A percentile compares a stretch with the other conserved stretches of the same genome.
phyloP scores from a whole-genome alignment of 2,113 vertebrate genomes.

The Odobenus rosmarus region DNA sequence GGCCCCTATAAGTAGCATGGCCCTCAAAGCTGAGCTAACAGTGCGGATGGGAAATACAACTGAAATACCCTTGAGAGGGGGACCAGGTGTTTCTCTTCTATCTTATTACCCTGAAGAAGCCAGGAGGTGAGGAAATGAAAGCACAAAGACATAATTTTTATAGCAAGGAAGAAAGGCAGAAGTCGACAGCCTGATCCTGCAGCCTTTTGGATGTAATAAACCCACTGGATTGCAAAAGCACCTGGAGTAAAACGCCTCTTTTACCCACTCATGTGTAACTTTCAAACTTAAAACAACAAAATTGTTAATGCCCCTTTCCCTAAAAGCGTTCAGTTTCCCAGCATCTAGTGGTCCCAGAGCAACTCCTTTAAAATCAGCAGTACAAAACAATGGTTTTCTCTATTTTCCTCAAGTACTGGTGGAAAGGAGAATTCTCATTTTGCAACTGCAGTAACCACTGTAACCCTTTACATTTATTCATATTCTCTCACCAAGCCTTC shows the following conservation, averaged over 20 bases:
- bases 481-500: neutral
- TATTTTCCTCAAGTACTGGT: neutral
- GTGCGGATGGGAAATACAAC: neutral
- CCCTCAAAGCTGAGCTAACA: neutral
- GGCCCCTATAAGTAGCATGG: accelerated
- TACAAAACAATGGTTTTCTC: neutral
- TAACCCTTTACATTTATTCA: neutral
- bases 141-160: neutral
- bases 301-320: neutral
- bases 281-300: conserved; percentile 53
- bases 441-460: neutral
- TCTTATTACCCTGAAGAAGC: neutral
- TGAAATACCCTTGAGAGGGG: neutral
- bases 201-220: neutral
- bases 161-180: neutral
- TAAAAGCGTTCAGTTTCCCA: neutral
- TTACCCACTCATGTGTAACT: conserved; percentile 16
- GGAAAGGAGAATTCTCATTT: conserved; percentile 32
- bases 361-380: conserved; percentile 19
- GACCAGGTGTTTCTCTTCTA: conserved; percentile 22
- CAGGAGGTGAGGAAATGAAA: neutral
- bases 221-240: neutral
- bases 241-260: neutral
- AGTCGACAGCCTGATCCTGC: neutral
- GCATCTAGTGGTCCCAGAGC: neutral